Percentiles rank a stretch among this genome's conserved stretches.
These are phyloP conservation scores for Oryzias celebensis DNA, from an alignment of 2,113 vertebrate species.

Conservation along the genomic window DNA sequence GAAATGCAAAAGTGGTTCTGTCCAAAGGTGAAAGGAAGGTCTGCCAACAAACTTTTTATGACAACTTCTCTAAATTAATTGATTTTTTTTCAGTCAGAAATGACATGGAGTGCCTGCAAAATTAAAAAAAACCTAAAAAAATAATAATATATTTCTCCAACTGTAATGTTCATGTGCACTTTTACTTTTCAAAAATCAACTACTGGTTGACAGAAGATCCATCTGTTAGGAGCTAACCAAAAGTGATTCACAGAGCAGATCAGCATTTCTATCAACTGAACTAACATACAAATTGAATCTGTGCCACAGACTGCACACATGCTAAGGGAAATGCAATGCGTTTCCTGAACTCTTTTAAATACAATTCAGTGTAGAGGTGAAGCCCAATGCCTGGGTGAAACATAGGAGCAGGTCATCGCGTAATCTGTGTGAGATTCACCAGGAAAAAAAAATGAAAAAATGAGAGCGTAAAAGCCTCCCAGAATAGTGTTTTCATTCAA, in stretches of 20 bases:
- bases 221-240: neutral
- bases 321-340: constrained; percentile 12
- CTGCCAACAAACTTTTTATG: neutral
- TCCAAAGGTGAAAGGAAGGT: constrained; percentile 8
- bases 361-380: constrained; percentile 30
- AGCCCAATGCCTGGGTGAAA: constrained; percentile 34
- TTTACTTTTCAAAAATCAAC: constrained; percentile 6
- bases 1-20: neutral
- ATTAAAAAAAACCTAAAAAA: constrained; percentile 2
- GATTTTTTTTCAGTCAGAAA: constrained; percentile 2
- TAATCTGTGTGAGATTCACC: constrained; percentile 16
- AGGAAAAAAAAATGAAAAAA: constrained; percentile 13
- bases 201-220: constrained; percentile 12
- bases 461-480: constrained; percentile 31
- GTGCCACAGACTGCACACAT: no score
- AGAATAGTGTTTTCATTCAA: constrained; percentile 21
- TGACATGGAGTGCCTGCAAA: constrained; percentile 5
- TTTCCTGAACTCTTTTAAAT: constrained; percentile 16
- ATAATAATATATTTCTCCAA: constrained; percentile 8
- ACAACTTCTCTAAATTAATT: neutral
- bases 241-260: neutral
- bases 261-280: no score
- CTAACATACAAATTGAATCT: no score
- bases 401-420: constrained; percentile 19
- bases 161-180: constrained; percentile 2